A percentile compares a stretch with the other conserved stretches of the same genome.
These are phyloP conservation scores for Gambusia holbrooki DNA, from an alignment of 2,113 vertebrate species.

Conservation along the genomic window DNA sequence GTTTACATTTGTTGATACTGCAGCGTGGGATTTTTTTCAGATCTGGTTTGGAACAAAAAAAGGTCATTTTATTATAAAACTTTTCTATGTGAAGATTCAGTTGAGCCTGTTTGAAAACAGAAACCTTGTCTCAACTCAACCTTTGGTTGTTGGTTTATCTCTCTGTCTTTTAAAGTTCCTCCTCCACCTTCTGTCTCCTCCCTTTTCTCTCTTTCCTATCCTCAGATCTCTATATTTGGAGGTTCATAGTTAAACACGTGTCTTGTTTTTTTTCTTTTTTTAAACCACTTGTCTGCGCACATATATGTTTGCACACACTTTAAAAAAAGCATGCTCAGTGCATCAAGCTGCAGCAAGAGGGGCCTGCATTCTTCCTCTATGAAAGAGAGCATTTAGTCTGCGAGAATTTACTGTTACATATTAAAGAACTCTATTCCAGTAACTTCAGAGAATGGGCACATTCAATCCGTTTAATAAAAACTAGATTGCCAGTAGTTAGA, in stretches of 20 bases:
- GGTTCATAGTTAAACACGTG: slow-evolving; percentile 25
- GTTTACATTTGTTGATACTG: slow-evolving; percentile 16
- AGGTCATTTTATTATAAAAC: neutral
- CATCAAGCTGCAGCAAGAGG: neutral
- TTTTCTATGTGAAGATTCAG: neutral
- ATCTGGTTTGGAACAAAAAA: neutral
- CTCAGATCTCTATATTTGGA: slow-evolving; percentile 67
- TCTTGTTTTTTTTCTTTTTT: slow-evolving; percentile 41
- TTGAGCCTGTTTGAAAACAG: neutral
- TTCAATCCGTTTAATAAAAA: no score
- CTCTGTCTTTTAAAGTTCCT: slow-evolving; percentile 13
- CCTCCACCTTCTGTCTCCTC: neutral
- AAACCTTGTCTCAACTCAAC: neutral
- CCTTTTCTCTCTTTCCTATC: slow-evolving; percentile 21
- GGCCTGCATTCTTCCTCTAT: neutral
- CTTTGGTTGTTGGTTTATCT: slow-evolving; percentile 5
- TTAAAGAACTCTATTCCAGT: no score
- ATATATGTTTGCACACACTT: slow-evolving; percentile 15
- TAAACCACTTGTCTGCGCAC: slow-evolving; percentile 14
- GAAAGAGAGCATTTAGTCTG: no score
- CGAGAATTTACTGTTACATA: neutral
- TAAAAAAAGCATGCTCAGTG: neutral
- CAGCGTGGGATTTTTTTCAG: neutral
- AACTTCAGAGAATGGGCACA: no score
- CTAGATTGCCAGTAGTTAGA: no score